These are phyloP conservation scores for Opisthocomus hoazin DNA, from an alignment of 2,113 vertebrate genomes.

Conservation along the genomic window DNA sequence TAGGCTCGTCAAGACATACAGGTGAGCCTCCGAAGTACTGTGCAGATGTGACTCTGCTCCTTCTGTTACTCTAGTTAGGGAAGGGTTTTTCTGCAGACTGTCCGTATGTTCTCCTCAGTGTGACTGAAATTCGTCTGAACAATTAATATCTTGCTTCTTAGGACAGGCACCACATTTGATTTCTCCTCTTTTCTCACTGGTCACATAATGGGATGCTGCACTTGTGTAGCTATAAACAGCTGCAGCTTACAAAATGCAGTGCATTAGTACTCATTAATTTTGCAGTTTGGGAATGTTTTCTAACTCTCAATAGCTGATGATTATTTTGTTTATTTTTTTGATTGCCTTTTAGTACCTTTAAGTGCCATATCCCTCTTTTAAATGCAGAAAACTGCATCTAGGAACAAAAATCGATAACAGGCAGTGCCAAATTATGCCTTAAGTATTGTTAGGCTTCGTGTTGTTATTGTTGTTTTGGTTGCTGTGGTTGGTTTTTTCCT, in stretches of 20 bases:
- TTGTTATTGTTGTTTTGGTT: not conserved
- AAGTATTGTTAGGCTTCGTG: not conserved
- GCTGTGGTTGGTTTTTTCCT: not conserved
- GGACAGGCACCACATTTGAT: not conserved
- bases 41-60: not conserved
- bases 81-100: not conserved
- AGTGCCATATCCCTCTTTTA: not conserved
- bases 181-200: not conserved
- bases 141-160: not conserved
- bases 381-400: not conserved
- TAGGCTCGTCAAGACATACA: not conserved
- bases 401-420: not conserved
- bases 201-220: slow-evolving; percentile 12
- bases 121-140: not conserved
- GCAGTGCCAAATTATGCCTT: not conserved
- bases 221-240: not conserved
- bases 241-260: not conserved
- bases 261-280: slow-evolving; percentile 39
- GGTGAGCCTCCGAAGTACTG: not conserved
- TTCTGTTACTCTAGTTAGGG: not conserved
- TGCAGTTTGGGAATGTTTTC: slow-evolving; percentile 34
- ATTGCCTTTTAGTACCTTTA: slow-evolving; percentile 22
- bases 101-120: not conserved
- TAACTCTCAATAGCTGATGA: slow-evolving; percentile 20
- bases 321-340: not conserved